Evolutionary conservation across 2,888 invertebrate species (phyloP), one percentile per base, ranked within the genome.

Genomic region (Athalia cordata): DNA sequence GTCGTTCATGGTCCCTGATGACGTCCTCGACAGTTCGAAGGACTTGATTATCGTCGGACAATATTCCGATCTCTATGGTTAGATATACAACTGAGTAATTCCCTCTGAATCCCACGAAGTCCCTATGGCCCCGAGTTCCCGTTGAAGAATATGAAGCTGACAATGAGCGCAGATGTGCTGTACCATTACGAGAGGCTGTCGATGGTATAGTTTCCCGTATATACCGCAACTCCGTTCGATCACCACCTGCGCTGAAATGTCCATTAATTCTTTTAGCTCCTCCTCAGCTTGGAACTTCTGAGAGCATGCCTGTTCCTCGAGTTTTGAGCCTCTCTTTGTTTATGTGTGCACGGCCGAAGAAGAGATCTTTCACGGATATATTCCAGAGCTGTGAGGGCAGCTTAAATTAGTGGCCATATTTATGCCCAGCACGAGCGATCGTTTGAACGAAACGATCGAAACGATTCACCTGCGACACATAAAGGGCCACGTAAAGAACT

Each of bases 171-270:
- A 80, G 1, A 66, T 11, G 45, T 81, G 82, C 13, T 80, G 81
- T 7, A 82, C 76, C 49, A 79, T 78, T 0, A 82, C 81, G 79
- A 82, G 57, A 82, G 78, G 55, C 80, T 82, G 64, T 82, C 82
- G 77, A 81, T 78, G 11, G 82, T 75, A 8, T 77, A 81, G 62
- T 81, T 82, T 4, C 79, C 61, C 4, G 80, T 81, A 29, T 1
- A 29, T 29, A 6, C 81, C 80, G 11, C 80, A 81, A 8, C 78
- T 75, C 9, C 77, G 70, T 9, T 81, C 81, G 59, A 64, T 78
- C 9, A 82, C 65, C 13, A 82, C 57, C 82, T 82, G 47, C 52
- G 8, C 45, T 7, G 43, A 75, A 55, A 68, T 0, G 47, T 13
- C 68, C 55, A 68, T 68, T 68, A 59, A 55, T 43, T 52, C 55